Evolutionary conservation across 2,797 vertebrate species (phyloP).

Genomic region (Distichodus sexfasciatus): DNA sequence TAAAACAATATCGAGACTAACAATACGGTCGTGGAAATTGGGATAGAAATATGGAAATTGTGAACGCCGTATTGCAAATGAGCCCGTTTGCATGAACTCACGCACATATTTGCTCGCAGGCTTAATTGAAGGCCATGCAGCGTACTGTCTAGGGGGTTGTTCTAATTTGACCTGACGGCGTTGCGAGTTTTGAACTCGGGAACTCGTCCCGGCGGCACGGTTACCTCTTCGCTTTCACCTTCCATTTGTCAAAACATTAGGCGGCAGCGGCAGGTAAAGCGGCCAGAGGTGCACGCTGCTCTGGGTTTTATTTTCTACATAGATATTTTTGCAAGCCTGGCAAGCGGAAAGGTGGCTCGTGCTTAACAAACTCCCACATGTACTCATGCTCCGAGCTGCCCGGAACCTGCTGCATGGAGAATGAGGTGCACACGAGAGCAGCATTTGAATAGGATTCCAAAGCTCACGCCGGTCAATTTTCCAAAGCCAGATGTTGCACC

Average conservation of each 20-base stretch:
- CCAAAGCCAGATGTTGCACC: too few relatives aligned
- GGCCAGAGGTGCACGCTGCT: slow-evolving; percentile 13
- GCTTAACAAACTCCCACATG: slow-evolving; percentile 32
- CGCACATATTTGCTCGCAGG: slow-evolving; percentile 15
- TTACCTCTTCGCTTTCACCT: slow-evolving; percentile 33
- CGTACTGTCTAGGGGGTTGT: slow-evolving; percentile 4
- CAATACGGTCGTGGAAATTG: too few relatives aligned
- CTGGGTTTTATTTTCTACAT: slow-evolving; percentile 4
- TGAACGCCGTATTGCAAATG: not conserved
- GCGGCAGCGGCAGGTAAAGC: not conserved
- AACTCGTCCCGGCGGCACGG: slow-evolving; percentile 20
- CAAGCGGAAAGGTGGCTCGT: not conserved
- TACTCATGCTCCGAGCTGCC: slow-evolving; percentile 35
- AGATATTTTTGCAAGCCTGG: not conserved
- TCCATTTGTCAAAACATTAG: slow-evolving; percentile 36
- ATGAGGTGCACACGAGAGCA: slow-evolving; percentile 20
- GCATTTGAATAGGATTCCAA: slow-evolving; percentile 44
- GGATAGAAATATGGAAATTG: slow-evolving; percentile 17
- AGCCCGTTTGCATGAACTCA: slow-evolving; percentile 28
- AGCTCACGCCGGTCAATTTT: slow-evolving; percentile 29
- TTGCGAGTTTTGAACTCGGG: slow-evolving; percentile 18
- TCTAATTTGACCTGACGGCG: slow-evolving; percentile 31
- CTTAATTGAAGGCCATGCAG: slow-evolving; percentile 30
- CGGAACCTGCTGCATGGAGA: slow-evolving; percentile 41
- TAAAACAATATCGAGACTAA: slow-evolving; percentile 33